Base-by-base conservation (phyloP, 2,113 vertebrate genomes). In the Arvicanthis niloticus region DNA sequence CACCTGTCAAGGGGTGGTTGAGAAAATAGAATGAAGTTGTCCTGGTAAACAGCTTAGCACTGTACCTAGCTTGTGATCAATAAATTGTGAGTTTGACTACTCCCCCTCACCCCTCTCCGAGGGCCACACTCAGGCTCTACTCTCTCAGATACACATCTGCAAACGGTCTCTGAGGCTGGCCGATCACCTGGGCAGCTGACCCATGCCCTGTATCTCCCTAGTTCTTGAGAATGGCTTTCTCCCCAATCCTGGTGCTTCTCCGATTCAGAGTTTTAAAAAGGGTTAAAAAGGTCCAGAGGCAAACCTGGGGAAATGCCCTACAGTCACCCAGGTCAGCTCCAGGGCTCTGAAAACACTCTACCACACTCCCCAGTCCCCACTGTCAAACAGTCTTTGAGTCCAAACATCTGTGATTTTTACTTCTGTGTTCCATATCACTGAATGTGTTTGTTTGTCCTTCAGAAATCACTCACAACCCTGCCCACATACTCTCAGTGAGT, bases 291-390 rank as follows among this genome's bases (percentile, higher is more conserved):
- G 67, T 26, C 91, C 17, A 22, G 80, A 37, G 7, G 51, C 78
- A 31, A 65, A 94, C 5, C 12, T 9, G 2, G 2, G 26, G 8
- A 34, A 37, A 51, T 13, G 15, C 37, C 40, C 91, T 75, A 4
- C 58, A 51, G 3, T 1, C 0, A 4, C 4, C 65, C 17, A 0
- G 5, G 4, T 8, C 11, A 0, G n/a, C 81, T 10, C 1, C 0
- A 1, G 45, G 45, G 34, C 0, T 53, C 19, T 4, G 17, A 24
- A 45, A 24, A 17, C 1, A 1, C 15, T 76, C 68, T 5, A 26
- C 31, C 1, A 6, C 21, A 26, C 16, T 7, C 22, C 34, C 29
- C 37, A 5, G 56, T n/a, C 48, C 62, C 62, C 60, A 86, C 5
- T 19, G 73, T 29, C 87, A 72, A 26, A 13, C 7, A 2, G 42